Conservation (phyloP, 1,140 invertebrate genomes). For the Muscidifurax raptorellus region DNA sequence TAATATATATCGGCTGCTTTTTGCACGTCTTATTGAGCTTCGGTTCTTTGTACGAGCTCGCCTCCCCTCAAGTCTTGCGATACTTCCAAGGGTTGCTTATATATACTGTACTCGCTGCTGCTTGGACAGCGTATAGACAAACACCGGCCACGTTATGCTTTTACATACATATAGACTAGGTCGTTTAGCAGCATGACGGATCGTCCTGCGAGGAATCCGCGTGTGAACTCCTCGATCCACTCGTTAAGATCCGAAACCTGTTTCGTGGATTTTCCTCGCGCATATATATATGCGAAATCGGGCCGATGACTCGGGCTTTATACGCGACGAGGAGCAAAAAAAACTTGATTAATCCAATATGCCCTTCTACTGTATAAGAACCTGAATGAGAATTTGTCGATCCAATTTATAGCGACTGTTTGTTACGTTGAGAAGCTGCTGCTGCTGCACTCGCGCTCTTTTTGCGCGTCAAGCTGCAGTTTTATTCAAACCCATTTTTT, state of each 20-base stretch:
- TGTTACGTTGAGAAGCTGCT: slow-evolving; percentile 22
- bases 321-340: slow-evolving; percentile 10
- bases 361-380: background rate
- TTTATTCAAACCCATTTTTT: background rate
- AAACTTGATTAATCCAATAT: slow-evolving; percentile 49
- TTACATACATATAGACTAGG: slow-evolving; percentile 33
- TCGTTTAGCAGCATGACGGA: slow-evolving; percentile 49
- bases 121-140: slow-evolving; percentile 47
- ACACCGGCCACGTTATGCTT: slow-evolving; percentile 25
- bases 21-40: slow-evolving; percentile 63
- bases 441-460: background rate
- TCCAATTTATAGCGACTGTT: slow-evolving; percentile 42
- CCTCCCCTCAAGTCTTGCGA: background rate
- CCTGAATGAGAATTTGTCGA: slow-evolving; percentile 31
- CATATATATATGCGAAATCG: background rate
- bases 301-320: slow-evolving; percentile 30
- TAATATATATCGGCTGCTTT: slow-evolving; percentile 70
- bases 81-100: background rate
- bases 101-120: background rate
- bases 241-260: slow-evolving; percentile 50
- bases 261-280: slow-evolving; percentile 52
- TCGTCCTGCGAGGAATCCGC: slow-evolving; percentile 45
- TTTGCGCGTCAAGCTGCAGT: background rate
- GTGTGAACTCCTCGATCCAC: slow-evolving; percentile 46
- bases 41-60: slow-evolving; percentile 58